These are phyloP conservation scores for Sitta europaea DNA, from an alignment of 2,113 vertebrate species.

Conservation along the genomic window DNA sequence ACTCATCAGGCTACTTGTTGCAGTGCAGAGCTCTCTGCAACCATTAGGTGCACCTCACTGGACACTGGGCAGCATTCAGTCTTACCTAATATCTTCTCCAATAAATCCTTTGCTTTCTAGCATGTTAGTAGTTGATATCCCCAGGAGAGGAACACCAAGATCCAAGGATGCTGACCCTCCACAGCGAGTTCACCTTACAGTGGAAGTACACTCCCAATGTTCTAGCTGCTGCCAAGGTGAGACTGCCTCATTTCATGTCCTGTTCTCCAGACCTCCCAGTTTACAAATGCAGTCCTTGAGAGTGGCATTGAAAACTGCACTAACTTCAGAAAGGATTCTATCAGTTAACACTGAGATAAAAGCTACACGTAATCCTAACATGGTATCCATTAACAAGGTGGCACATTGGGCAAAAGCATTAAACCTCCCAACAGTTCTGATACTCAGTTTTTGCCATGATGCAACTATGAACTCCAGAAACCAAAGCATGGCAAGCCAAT, in stretches of 20 bases:
- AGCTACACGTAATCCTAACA: neutral
- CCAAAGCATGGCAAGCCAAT: neutral
- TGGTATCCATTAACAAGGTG: neutral
- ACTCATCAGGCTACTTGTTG: neutral
- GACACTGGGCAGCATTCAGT: neutral
- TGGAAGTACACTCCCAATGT: neutral
- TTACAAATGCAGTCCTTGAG: neutral
- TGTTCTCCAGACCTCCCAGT: neutral
- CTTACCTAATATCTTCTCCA: neutral
- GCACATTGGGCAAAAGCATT: neutral
- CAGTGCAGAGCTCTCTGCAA: neutral
- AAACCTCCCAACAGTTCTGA: neutral
- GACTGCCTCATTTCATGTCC: neutral
- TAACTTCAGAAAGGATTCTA: neutral
- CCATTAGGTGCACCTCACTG: neutral
- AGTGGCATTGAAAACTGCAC: neutral
- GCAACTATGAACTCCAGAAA: neutral
- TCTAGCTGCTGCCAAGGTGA: neutral
- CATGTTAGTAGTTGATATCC: neutral
- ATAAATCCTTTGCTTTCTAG: neutral
- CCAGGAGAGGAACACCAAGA: neutral
- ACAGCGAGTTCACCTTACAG: neutral
- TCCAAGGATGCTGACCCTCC: neutral
- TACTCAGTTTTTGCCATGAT: fast-evolving
- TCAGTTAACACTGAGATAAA: neutral